Evolutionary conservation across 2,888 invertebrate genomes (phyloP), one percentile per base, ranked within the genome.

Genomic region (Panopea generosa): DNA sequence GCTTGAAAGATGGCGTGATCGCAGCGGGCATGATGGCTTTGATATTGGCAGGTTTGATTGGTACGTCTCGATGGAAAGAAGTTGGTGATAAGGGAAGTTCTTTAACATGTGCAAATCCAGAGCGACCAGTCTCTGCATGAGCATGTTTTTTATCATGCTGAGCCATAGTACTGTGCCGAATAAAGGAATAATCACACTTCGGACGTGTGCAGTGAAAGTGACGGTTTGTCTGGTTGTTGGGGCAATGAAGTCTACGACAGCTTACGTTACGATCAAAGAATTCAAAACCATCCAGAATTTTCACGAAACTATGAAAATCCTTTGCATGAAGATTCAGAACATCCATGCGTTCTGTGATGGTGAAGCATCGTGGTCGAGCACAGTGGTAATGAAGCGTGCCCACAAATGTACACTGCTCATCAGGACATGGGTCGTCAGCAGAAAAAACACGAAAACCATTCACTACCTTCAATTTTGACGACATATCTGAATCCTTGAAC

Each of bases 321-420:
- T 96, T 95, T 92, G 96, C 95, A 90, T 98, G 98, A 86, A 96
- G 95, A 73, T 96, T 95, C 86, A 97, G 94, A 43, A 96, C 95
- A 77, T 96, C 95, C 70, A 96, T 95, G 56, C 95, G 94, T 90
- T 97, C 96, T 0, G 96, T 96, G 11, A 96, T 95, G 87, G 96
- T 97, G 89, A 96, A 95, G 91, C 98, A 98, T 85, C 96, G 93
- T 14, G 94, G 94, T 85, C 96, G 96, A 50, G 95, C 95, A 93
- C 98, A 98, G 91, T 98, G 98, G 88, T 95, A 96, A 92, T 98
- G 98, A 55, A 95, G 94, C 79, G 95, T 94, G 83, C 94, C 93
- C 67, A 95, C 93, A 76, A 95, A 95, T 24, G 95, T 95, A 90
- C 97, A 98, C 65, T 95, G 94, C 0, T 95, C 94, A 89, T 97